Evolutionary conservation across 2,113 vertebrate species (phyloP).

Genomic region (Pongo pygmaeus): DNA sequence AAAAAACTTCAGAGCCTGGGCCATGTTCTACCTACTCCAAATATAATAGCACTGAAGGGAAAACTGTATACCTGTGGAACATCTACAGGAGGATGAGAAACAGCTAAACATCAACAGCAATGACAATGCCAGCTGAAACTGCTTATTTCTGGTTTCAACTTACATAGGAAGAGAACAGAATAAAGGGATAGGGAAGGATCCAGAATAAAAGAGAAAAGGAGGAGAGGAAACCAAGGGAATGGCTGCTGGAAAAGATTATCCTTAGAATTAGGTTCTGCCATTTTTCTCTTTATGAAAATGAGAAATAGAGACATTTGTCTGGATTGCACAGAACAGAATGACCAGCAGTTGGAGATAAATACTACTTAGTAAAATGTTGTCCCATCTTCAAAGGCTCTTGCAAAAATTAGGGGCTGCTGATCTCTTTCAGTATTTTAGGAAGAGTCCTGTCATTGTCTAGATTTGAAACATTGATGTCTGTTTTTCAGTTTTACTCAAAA

Average conservation of each 20-base stretch:
- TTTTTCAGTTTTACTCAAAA: background rate
- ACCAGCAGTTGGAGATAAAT: background rate
- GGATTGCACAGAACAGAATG: background rate
- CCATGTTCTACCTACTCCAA: background rate
- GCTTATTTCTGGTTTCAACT: background rate
- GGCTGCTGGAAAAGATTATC: background rate
- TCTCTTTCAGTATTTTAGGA: background rate
- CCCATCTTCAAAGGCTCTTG: background rate
- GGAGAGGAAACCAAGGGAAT: background rate
- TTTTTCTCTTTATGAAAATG: slow-evolving; percentile 22
- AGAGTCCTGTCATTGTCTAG: background rate
- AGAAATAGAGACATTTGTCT: background rate
- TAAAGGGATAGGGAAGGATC: background rate
- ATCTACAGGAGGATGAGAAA: background rate
- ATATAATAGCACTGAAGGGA: background rate
- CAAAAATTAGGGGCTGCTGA: background rate
- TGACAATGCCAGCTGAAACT: background rate
- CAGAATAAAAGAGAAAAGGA: background rate
- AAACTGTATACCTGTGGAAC: background rate
- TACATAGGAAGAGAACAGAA: background rate
- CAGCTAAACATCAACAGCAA: accelerated
- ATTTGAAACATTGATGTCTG: background rate
- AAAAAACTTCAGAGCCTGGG: background rate
- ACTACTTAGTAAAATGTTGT: background rate
- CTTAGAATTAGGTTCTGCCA: background rate